These are phyloP conservation scores for Mixornis gularis DNA, from an alignment of 2,113 vertebrate genomes.

Conservation along the genomic window DNA sequence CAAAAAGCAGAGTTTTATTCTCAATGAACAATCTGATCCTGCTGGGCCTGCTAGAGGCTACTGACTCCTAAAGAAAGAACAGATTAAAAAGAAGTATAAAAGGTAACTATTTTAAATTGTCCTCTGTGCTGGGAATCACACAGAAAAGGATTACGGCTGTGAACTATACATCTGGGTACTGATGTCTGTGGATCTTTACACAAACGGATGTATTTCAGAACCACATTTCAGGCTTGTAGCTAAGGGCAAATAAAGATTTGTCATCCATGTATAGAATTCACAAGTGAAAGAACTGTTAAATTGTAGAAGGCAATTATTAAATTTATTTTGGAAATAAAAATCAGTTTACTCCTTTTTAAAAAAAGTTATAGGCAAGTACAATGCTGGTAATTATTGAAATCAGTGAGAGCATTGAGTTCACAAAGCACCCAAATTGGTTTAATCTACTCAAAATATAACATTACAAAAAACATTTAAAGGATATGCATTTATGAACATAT, in stretches of 20 bases:
- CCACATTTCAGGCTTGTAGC: background rate
- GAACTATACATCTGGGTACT: slow-evolving; percentile 30
- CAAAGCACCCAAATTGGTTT: slow-evolving; percentile 22
- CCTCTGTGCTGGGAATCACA: slow-evolving; percentile 25
- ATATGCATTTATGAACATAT: background rate
- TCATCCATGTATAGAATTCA: background rate
- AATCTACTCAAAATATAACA: slow-evolving; percentile 7
- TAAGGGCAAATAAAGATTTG: slow-evolving; percentile 21
- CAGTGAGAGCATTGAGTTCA: background rate
- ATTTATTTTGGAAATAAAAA: slow-evolving; percentile 58
- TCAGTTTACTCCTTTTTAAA: background rate
- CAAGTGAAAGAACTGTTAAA: background rate
- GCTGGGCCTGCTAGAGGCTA: background rate
- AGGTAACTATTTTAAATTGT: slow-evolving; percentile 40
- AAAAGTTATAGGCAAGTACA: background rate
- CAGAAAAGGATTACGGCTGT: slow-evolving; percentile 40
- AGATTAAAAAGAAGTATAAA: background rate
- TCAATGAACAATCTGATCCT: slow-evolving; percentile 53
- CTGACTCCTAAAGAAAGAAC: slow-evolving; percentile 37
- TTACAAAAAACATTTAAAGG: slow-evolving; percentile 7
- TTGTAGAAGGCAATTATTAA: background rate
- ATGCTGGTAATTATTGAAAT: background rate
- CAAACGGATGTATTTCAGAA: slow-evolving; percentile 22
- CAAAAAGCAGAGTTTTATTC: slow-evolving; percentile 46
- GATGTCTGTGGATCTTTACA: slow-evolving; percentile 44